Evolutionary conservation across 2,113 vertebrate species (phyloP), one percentile per base, ranked within the genome.

Genomic region (Rhea americana): DNA sequence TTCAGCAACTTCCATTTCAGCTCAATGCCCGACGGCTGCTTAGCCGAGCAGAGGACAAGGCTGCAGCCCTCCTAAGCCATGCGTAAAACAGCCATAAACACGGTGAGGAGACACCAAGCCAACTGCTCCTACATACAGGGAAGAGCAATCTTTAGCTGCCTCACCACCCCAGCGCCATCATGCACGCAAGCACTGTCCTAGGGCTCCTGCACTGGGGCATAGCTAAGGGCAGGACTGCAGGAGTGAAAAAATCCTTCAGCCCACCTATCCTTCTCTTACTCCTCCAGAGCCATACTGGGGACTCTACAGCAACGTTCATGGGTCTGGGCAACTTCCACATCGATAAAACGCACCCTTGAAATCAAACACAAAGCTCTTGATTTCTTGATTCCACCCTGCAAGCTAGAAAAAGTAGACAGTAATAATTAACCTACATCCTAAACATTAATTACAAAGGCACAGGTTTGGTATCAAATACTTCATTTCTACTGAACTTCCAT

Each of bases 401-500:
- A 79, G 55, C 43, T 75, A 56, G 82, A 82, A 41, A 79, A 65
- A 93, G 71, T 66, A 10, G 66, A 89, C 41, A 82, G 82, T 89
- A 84, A 83, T 76, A 92, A 93, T 96, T 89, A 95, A 91, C 82
- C 39, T 62, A 75, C n/a, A 4, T 89, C 68, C n/a, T 82, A 85
- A 91, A 66, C 70, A 82, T 87, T 95, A 94, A 93, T 95, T 87
- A 77, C 75, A 87, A 58, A 87, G 78, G 28, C 59, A 61, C 26
- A 89, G 35, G 45, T 79, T 59, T 87, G 58, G 50, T 70, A 89
- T 55, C 65, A 80, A 66, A 73, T 79, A 71, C 37, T 45, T 80
- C 24, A 73, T 87, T 87, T 74, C 87, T 43, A 70, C 21, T 91
- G 87, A 93, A 80, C 84, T 87, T 93, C 80, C 91, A 96, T 95